A percentile compares a stretch with the other conserved stretches of the same genome.
Conservation (phyloP, 2,797 vertebrate species). For the Ambastaia sidthimunki region DNA sequence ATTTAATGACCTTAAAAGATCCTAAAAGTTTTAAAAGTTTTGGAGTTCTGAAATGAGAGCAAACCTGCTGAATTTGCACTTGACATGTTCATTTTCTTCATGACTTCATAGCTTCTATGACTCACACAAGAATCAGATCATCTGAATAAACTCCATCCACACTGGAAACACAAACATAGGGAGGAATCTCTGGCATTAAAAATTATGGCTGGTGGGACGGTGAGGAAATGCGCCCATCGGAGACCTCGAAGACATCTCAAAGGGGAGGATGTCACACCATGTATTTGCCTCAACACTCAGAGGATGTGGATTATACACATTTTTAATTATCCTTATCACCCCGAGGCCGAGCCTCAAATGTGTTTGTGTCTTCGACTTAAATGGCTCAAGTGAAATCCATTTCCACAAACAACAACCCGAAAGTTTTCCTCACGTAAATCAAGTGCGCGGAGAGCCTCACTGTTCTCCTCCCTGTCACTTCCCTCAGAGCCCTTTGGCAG, state of each 20-base stretch:
- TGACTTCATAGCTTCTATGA: conserved; percentile 34
- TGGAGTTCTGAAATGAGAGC: background rate
- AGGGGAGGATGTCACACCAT: conserved; percentile 21
- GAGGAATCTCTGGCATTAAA: conserved; percentile 42
- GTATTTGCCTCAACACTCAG: conserved; percentile 45
- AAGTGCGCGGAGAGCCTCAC: conserved; percentile 52
- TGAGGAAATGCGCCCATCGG: conserved; percentile 10
- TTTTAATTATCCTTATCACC: conserved; percentile 54
- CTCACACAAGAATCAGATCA: conserved; percentile 37
- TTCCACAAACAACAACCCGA: conserved; percentile 51
- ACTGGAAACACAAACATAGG: conserved; percentile 41
- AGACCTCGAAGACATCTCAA: conserved; percentile 19
- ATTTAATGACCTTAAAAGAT: no score
- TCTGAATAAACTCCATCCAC: conserved; percentile 39
- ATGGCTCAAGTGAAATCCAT: conserved; percentile 46
- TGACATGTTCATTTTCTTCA: conserved; percentile 37
- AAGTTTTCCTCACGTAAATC: conserved; percentile 61
- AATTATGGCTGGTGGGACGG: conserved; percentile 16
- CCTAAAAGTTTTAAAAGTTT: background rate
- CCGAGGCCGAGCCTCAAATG: conserved; percentile 48
- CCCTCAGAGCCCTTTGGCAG: conserved; percentile 61
- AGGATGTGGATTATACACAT: conserved; percentile 51
- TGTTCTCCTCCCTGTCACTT: conserved; percentile 62
- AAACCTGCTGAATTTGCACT: conserved; percentile 31
- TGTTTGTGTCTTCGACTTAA: conserved; percentile 52